Conservation (phyloP, 2,113 vertebrate genomes). For the Galbula dea region DNA sequence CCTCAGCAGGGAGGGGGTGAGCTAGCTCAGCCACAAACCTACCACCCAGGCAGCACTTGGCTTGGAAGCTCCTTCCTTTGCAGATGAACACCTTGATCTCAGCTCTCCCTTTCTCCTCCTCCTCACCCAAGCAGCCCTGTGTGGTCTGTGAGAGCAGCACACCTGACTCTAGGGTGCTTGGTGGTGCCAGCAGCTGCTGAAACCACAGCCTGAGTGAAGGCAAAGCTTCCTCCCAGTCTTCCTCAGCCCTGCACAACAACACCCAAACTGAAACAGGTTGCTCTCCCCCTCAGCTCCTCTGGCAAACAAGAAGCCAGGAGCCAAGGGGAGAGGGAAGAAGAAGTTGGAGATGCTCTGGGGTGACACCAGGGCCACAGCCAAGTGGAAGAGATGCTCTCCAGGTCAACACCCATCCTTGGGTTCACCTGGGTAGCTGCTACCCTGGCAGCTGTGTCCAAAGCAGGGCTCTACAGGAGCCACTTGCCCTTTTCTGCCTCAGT, state of each 20-base stretch:
- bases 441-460: accelerated
- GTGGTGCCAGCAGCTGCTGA: background rate
- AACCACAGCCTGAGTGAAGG: background rate
- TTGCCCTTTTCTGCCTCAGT: too few relatives aligned
- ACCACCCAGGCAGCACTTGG: background rate
- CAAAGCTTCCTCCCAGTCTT: background rate
- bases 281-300: background rate
- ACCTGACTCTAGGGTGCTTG: background rate
- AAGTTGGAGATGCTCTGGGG: too few relatives aligned
- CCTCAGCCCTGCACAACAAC: too few relatives aligned
- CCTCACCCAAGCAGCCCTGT: background rate
- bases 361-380: too few relatives aligned
- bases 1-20: background rate
- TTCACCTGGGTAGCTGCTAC: background rate
- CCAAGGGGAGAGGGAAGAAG: background rate
- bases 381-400: background rate
- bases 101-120: background rate
- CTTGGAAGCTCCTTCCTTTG: constrained; percentile 34
- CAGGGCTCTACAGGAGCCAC: background rate
- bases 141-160: background rate
- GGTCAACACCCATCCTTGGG: accelerated
- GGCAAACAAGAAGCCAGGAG: background rate
- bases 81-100: constrained; percentile 31
- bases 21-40: background rate
- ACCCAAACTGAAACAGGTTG: accelerated